phyloP scores from a whole-genome alignment of 2,888 invertebrate species.

The Perizoma flavofasciatum region DNA sequence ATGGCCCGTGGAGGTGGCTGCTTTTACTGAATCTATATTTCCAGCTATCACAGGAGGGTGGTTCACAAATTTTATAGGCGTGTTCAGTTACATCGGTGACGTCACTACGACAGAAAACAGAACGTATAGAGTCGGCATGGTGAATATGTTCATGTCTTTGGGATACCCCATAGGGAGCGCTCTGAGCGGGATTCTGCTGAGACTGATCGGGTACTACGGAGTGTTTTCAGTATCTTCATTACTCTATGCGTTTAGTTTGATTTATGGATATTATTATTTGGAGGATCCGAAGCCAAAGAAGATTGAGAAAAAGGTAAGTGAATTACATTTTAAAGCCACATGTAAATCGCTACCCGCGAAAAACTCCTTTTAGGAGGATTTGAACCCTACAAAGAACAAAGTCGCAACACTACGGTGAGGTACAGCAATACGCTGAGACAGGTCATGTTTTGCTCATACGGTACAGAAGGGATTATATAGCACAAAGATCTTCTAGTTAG shows the following conservation, averaged over 20 bases:
- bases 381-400: too few species aligned
- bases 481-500: too few species aligned
- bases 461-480: too few species aligned
- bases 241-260: conserved; percentile 88
- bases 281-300: conserved; percentile 83
- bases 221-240: conserved; percentile 89
- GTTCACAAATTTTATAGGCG: conserved; percentile 94
- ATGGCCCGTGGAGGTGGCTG: conserved; percentile 91
- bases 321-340: too few species aligned
- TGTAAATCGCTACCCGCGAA: too few species aligned
- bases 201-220: conserved; percentile 91
- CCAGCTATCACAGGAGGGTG: conserved; percentile 93
- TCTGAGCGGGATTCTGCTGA: conserved; percentile 89
- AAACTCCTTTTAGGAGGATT: too few species aligned
- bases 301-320: conserved; percentile 45
- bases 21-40: conserved; percentile 90
- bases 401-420: too few species aligned
- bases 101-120: conserved; percentile 91
- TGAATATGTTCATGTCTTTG: conserved; percentile 93
- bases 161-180: conserved; percentile 95
- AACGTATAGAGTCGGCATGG: conserved; percentile 92
- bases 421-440: too few species aligned
- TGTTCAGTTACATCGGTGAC: conserved; percentile 94
- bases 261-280: conserved; percentile 88
- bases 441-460: too few species aligned